These are phyloP conservation scores for Adelges cooleyi DNA, from an alignment of 1,140 invertebrate genomes.

Conservation along the genomic window DNA sequence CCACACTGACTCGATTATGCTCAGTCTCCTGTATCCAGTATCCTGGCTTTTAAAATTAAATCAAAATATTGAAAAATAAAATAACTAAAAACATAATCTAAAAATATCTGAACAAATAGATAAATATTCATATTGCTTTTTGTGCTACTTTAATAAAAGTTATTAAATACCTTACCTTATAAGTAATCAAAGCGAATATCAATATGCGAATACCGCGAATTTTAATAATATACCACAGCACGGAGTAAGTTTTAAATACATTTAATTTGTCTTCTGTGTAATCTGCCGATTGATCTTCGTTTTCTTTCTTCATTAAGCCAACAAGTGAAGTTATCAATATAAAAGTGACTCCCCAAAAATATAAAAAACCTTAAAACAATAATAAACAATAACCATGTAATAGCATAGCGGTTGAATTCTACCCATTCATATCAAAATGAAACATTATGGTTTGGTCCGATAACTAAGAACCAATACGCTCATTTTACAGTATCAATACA, in stretches of 20 bases:
- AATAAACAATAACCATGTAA: conserved; percentile 16
- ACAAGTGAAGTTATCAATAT: conserved; percentile 47
- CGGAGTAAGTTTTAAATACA: not conserved
- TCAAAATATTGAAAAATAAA: not conserved
- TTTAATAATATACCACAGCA: not conserved
- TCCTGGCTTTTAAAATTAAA: not conserved
- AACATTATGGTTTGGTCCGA: no score
- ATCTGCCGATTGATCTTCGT: not conserved
- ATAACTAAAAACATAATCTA: not conserved
- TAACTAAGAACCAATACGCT: no score
- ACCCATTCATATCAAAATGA: no score
- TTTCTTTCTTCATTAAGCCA: not conserved
- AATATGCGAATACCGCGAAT: not conserved
- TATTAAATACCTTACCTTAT: not conserved
- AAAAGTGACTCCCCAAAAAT: not conserved
- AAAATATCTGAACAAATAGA: not conserved
- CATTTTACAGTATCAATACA: not conserved
- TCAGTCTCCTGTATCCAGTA: not conserved
- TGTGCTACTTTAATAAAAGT: not conserved
- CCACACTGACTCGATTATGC: no score
- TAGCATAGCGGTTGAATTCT: no score
- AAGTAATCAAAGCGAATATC: not conserved
- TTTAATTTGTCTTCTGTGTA: not conserved
- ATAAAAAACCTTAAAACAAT: not conserved
- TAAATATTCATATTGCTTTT: not conserved